Conservation (phyloP, 2,888 invertebrate species). For the Drosophila seclusa region DNA sequence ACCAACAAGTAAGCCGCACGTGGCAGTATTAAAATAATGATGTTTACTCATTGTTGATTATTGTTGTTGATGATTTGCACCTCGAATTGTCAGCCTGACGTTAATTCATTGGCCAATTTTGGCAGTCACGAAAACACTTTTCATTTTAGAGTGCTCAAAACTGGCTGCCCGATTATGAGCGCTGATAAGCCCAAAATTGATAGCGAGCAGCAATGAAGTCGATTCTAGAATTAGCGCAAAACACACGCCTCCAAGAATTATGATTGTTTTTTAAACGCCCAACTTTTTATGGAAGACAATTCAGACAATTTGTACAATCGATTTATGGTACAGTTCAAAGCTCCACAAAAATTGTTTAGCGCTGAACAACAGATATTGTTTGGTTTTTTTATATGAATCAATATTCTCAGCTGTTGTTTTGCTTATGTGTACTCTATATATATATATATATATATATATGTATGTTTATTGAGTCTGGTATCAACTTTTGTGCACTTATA, state of each 20-base stretch:
- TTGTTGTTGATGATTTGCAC: conserved; percentile 1
- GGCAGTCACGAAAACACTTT: conserved; percentile 42
- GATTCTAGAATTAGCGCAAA: conserved; percentile 9
- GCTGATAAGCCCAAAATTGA: conserved; percentile 22
- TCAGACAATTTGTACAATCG: background rate
- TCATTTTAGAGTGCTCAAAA: conserved; percentile 2
- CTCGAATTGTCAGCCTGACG: background rate
- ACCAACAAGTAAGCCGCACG: background rate
- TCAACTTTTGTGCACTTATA: conserved; percentile 22
- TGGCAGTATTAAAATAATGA: background rate
- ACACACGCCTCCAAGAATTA: conserved; percentile 33
- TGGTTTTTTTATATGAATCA: conserved; percentile 18
- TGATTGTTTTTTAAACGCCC: background rate
- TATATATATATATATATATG: conserved; percentile 2
- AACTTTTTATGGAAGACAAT: conserved; percentile 9
- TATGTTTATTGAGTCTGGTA: conserved; percentile 4
- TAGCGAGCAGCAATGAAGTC: conserved; percentile 27
- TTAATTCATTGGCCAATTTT: conserved; percentile 58
- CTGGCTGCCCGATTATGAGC: conserved; percentile 36
- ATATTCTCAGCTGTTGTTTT: conserved; percentile 10
- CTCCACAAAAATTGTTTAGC: conserved; percentile 35
- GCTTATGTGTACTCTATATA: background rate
- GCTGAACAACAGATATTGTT: background rate
- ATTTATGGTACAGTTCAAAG: conserved; percentile 42
- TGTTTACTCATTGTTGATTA: background rate